Evolutionary conservation across 2,113 vertebrate species (phyloP).

Genomic region (Toxotes chatareus): DNA sequence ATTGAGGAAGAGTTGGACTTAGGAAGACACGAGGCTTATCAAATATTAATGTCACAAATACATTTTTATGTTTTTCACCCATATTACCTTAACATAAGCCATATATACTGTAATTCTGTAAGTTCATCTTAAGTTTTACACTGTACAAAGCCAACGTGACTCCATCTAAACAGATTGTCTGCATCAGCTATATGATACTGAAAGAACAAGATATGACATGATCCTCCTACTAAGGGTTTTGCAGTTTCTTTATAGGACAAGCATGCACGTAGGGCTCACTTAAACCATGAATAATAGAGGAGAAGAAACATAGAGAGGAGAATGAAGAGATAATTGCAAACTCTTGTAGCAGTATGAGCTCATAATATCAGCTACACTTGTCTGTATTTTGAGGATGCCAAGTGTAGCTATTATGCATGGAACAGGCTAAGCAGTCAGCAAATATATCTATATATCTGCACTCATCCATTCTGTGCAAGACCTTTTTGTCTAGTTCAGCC

Average conservation of each 20-base stretch:
- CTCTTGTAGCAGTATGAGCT: not conserved
- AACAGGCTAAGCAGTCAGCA: not conserved
- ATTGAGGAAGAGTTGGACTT: not conserved
- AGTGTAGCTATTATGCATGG: not conserved
- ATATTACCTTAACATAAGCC: not conserved
- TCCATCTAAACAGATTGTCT: not conserved
- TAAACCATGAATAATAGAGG: slow-evolving; percentile 53
- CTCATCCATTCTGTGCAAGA: too few species aligned
- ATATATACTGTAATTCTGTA: not conserved
- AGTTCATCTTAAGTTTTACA: not conserved
- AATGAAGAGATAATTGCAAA: not conserved
- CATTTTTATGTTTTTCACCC: slow-evolving; percentile 1
- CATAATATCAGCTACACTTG: not conserved
- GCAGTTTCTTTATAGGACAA: not conserved
- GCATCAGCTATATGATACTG: not conserved
- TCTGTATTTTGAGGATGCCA: not conserved
- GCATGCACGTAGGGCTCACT: slow-evolving; percentile 21
- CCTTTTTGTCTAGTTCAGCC: not conserved
- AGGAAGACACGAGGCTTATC: not conserved
- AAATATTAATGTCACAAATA: not conserved
- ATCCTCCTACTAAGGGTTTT: not conserved
- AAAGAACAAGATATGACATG: slow-evolving; percentile 3
- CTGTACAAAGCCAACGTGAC: not conserved
- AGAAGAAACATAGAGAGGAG: not conserved
- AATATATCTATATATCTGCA: not conserved